Evolutionary conservation across 2,888 invertebrate genomes (phyloP).

Genomic region (Sphaerophoria rueppellii): DNA sequence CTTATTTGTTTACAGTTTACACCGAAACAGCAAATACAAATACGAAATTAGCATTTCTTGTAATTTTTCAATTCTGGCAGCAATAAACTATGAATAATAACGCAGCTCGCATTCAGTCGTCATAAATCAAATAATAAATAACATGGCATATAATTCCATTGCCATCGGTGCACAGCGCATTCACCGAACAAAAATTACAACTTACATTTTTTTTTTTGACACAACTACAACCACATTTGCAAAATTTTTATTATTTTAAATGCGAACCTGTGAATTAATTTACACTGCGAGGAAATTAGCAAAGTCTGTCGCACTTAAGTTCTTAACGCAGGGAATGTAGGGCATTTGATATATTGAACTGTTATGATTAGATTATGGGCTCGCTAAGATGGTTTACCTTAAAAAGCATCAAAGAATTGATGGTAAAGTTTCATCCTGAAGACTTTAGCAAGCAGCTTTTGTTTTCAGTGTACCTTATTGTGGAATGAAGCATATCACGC

Average conservation of each 20-base stretch:
- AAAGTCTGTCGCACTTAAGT: no score
- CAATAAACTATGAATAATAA: constrained; percentile 65
- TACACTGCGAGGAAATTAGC: constrained; percentile 1
- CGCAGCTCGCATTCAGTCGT: constrained; percentile 54
- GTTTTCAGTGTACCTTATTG: constrained; percentile 1
- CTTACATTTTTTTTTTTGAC: not conserved
- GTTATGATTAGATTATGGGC: no score
- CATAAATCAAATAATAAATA: constrained; percentile 60
- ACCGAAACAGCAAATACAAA: constrained; percentile 32
- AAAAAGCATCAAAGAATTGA: no score
- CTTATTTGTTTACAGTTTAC: not conserved
- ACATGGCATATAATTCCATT: constrained; percentile 61
- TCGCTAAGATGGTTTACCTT: no score
- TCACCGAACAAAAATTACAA: constrained; percentile 44
- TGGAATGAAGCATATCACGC: constrained; percentile 44
- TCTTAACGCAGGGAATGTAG: no score
- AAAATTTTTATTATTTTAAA: constrained; percentile 51
- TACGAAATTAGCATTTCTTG: constrained; percentile 54
- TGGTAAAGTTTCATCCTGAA: not conserved
- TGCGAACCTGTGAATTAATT: constrained; percentile 4
- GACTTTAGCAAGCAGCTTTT: not conserved
- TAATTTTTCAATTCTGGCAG: constrained; percentile 37
- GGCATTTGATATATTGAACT: no score
- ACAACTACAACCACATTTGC: constrained; percentile 49
- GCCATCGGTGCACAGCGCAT: constrained; percentile 48